Conservation (phyloP, 2,888 invertebrate species). For the Xanthia icteritia region DNA sequence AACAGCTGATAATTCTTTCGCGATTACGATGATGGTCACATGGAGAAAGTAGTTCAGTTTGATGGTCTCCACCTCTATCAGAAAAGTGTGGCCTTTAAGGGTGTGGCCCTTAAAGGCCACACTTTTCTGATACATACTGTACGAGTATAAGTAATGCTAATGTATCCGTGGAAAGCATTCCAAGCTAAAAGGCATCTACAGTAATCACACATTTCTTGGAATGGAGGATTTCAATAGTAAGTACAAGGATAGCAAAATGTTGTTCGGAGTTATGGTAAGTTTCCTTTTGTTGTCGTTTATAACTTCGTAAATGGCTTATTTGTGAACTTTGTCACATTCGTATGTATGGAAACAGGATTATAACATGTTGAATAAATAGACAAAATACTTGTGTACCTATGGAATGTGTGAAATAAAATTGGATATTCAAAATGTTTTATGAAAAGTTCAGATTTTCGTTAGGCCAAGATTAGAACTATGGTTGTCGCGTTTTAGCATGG, state of each 20-base stretch:
- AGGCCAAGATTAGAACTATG: neutral
- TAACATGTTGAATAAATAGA: neutral
- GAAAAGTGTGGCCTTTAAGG: no score
- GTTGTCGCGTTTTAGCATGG: no score
- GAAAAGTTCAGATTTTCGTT: neutral
- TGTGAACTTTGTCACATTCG: conserved; percentile 8
- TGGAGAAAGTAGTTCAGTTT: neutral
- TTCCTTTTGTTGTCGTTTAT: conserved; percentile 36
- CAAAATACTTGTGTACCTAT: neutral
- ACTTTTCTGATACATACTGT: neutral
- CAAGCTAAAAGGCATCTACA: neutral
- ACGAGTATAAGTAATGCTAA: neutral
- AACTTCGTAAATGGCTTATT: conserved; percentile 39
- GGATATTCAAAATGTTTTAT: neutral
- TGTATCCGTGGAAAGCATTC: neutral
- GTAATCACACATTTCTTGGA: neutral
- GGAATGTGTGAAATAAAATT: neutral
- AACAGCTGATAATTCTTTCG: neutral
- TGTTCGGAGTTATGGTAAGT: conserved; percentile 18
- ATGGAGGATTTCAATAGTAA: conserved; percentile 29
- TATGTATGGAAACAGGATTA: conserved; percentile 12
- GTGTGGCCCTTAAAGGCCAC: neutral
- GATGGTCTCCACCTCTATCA: neutral
- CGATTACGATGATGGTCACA: neutral
- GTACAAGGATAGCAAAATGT: conserved; percentile 22